Conservation (phyloP, 2,888 invertebrate species). For the Leucophenga maculata region DNA sequence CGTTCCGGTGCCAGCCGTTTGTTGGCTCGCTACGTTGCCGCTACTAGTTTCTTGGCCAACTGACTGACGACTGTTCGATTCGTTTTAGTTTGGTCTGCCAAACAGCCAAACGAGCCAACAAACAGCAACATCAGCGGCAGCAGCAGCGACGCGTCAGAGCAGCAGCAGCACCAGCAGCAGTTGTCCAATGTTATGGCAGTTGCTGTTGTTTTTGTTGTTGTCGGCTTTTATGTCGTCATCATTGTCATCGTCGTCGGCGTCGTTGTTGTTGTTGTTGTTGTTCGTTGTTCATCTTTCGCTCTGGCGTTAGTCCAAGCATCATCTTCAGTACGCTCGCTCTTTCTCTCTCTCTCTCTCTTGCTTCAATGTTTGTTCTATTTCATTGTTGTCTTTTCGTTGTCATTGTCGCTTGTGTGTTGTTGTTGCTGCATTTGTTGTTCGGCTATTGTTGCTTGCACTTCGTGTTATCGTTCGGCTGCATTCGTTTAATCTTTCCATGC, state of each 20-base stretch:
- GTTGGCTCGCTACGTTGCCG: slow-evolving; percentile 64
- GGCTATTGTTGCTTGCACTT: slow-evolving; percentile 31
- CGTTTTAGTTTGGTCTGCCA: slow-evolving; percentile 55
- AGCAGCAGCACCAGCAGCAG: slow-evolving; percentile 29
- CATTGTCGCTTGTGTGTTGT: slow-evolving; percentile 33
- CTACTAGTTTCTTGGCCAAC: slow-evolving; percentile 70
- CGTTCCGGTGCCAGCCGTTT: slow-evolving; percentile 58
- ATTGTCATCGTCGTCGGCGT: slow-evolving; percentile 39
- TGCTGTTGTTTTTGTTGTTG: slow-evolving; percentile 32
- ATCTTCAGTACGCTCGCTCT: slow-evolving; percentile 32
- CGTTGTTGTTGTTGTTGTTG: slow-evolving; percentile 16
- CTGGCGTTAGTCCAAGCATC: slow-evolving; percentile 5
- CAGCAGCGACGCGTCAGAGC: slow-evolving; percentile 19
- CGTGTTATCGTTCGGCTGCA: slow-evolving; percentile 26
- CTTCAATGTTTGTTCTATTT: slow-evolving; percentile 29
- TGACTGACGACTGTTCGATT: slow-evolving; percentile 68
- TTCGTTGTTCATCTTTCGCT: slow-evolving; percentile 1
- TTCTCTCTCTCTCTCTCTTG: neutral
- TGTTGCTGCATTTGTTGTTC: slow-evolving; percentile 37
- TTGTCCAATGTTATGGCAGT: slow-evolving; percentile 30
- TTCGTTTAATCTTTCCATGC: neutral
- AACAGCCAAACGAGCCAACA: slow-evolving; percentile 62
- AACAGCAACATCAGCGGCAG: slow-evolving; percentile 45
- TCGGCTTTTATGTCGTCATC: slow-evolving; percentile 40
- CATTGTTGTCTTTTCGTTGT: slow-evolving; percentile 34